Evolutionary conservation across 2,797 vertebrate species (phyloP).

Genomic region (Girardinus metallicus): DNA sequence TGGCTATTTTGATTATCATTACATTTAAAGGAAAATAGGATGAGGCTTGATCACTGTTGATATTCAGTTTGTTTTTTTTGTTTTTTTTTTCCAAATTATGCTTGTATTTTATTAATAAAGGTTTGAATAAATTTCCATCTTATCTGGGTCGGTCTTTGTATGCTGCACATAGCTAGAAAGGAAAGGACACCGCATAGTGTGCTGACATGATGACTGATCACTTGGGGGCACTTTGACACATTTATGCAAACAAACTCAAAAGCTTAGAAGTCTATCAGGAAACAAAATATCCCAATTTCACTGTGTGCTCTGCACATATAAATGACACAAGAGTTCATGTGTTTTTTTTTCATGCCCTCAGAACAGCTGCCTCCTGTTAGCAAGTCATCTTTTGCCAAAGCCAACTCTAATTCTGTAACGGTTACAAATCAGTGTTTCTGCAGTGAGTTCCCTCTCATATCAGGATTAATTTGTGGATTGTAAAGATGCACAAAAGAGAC

Average conservation of each 20-base stretch:
- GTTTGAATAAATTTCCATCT: neutral
- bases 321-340: neutral
- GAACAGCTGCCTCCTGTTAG: neutral
- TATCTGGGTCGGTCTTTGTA: neutral
- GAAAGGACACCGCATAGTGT: constrained; percentile 6
- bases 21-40: neutral
- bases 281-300: neutral
- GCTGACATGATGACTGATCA: constrained; percentile 35
- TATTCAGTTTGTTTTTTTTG: neutral
- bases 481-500: neutral
- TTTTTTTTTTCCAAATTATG: neutral
- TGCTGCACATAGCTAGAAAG: neutral
- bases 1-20: neutral
- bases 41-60: neutral
- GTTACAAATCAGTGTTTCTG: neutral
- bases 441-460: neutral
- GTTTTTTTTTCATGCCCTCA: neutral
- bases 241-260: constrained; percentile 37
- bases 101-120: neutral
- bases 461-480: neutral
- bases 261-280: neutral
- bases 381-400: neutral
- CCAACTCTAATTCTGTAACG: neutral
- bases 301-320: neutral
- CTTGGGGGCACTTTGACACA: constrained; percentile 52